Evolutionary conservation across 2,888 invertebrate genomes (phyloP).

Genomic region (Mythimna impura): DNA sequence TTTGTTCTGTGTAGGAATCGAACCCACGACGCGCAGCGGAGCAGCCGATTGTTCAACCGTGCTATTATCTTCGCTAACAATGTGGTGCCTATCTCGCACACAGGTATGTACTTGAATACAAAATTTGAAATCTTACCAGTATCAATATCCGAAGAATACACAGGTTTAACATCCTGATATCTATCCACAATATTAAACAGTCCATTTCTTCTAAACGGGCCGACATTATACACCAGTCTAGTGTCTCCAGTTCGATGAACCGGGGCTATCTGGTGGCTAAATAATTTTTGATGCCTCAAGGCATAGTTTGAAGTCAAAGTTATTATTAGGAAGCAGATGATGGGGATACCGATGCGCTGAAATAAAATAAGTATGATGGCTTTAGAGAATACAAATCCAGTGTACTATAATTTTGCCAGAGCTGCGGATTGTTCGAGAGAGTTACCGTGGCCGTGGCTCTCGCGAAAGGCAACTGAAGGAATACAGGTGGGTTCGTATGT

Average conservation of each 20-base stretch:
- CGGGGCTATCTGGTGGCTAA: neutral
- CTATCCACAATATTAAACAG: neutral
- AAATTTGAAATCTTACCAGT: constrained; percentile 21
- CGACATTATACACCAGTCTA: constrained; percentile 21
- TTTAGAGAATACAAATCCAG: no score
- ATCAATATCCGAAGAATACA: constrained; percentile 38
- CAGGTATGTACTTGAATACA: no score
- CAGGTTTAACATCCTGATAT: constrained; percentile 5
- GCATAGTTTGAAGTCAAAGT: constrained; percentile 44
- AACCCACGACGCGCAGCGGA: no score
- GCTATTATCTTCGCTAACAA: no score
- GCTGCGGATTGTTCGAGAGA: no score
- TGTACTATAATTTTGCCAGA: no score
- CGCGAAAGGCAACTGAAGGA: no score
- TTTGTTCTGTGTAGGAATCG: no score
- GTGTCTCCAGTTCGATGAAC: rapidly evolving
- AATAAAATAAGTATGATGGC: neutral
- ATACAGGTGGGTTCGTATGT: no score
- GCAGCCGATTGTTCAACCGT: no score
- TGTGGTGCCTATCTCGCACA: no score
- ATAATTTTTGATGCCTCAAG: neutral
- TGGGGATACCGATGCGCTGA: constrained; percentile 48
- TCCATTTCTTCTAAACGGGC: neutral
- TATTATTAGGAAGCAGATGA: constrained; percentile 32
- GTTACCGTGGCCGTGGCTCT: no score